Evolutionary conservation across 2,113 vertebrate genomes (phyloP), one percentile per base, ranked within the genome.

Genomic region (Synchiropus splendidus): DNA sequence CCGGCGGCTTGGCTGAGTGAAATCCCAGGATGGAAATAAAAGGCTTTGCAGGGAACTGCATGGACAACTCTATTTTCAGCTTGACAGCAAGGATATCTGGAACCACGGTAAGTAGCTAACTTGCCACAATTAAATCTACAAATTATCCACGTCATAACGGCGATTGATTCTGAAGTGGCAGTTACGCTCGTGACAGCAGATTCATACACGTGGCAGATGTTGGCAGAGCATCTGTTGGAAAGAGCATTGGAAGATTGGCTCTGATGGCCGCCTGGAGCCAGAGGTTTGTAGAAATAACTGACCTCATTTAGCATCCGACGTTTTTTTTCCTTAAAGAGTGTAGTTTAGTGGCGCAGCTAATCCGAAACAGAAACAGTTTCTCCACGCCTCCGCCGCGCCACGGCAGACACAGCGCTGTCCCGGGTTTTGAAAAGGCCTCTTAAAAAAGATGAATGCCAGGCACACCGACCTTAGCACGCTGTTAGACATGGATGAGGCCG

Each of bases 371-470:
- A 71, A 74, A 69, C 33, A 31, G 65, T 67, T 76, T 64, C 55
- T 52, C 42, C 40, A 59, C 10, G 68, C 73, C 66, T 78, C 74
- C 62, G 78, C 84, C 78, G 75, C 41, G 6, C 58, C 47, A 55
- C 27, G 37, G 59, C 73, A 76, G 72, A 87, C 89, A 92, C 87
- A 92, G 88, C 85, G 84, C 77, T 46, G 69, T 61, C 78, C 41
- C 86, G 78, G 90, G 79, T 90, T 83, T 65, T 48, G 73, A 27
- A 75, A 78, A 54, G 65, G 73, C 54, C 80, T 70, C 86, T 78
- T 79, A 83, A 78, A 59, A 66, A 72, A 60, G 53, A 65, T 59
- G 63, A 77, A 79, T 58, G 68, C 53, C 67, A 77, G 75, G 72
- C 53, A 64, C 78, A 83, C 77, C 74, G 82, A 84, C 83, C 78